Percentiles rank a stretch among this genome's conserved stretches.
Conservation (phyloP, 2,113 vertebrate genomes). For the Fregata magnificens region DNA sequence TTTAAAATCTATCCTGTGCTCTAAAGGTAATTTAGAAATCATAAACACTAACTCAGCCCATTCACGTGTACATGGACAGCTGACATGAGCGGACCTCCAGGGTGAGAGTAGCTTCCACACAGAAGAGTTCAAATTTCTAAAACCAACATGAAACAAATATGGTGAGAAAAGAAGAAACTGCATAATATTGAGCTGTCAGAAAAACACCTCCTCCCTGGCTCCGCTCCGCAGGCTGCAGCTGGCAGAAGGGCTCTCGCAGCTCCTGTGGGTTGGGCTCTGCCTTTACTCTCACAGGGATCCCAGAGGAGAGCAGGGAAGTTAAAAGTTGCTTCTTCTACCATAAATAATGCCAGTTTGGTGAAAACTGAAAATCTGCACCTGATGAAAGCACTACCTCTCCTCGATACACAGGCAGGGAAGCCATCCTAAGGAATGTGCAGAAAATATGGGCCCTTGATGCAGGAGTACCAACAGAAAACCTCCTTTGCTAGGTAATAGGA, state of each 20-base stretch:
- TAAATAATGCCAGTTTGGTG: neutral
- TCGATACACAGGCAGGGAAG: fast-evolving
- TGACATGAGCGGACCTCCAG: no score
- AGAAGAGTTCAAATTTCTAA: neutral
- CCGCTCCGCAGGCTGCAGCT: fast-evolving
- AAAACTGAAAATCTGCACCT: no score
- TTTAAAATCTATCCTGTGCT: neutral
- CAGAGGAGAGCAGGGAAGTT: fast-evolving
- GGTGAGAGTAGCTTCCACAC: neutral
- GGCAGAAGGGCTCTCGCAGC: neutral
- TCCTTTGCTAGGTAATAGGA: neutral
- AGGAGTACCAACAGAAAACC: neutral
- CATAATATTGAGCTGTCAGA: neutral
- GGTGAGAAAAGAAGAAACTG: neutral
- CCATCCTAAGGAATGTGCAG: fast-evolving
- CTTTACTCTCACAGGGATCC: neutral
- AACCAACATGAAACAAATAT: neutral
- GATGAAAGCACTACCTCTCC: neutral
- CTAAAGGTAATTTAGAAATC: neutral
- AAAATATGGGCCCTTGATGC: no score
- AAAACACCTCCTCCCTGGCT: neutral
- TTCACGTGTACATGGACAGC: fast-evolving
- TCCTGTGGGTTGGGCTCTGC: neutral
- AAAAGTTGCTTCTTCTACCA: neutral
- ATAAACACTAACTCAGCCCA: neutral